Evolutionary conservation across 2,888 invertebrate genomes (phyloP), one percentile per base, ranked within the genome.

Genomic region (Galerucella calmariensis): DNA sequence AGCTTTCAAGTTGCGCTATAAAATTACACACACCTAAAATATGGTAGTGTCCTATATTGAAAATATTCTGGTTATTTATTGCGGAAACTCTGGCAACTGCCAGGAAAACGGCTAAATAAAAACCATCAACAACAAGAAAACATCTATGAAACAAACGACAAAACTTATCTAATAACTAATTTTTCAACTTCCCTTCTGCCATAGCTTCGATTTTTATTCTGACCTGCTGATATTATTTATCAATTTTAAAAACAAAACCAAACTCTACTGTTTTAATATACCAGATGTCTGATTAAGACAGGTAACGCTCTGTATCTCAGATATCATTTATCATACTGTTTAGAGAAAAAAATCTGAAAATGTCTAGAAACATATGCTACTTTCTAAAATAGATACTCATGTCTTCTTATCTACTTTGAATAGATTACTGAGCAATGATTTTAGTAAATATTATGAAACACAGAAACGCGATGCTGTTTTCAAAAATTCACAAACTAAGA

Each of bases 151-250:
- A 81, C 80, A 81, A 83, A 83, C 82, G 82, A 82, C 81, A 83
- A 84, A 84, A 84, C 81, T 84, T 84, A 82, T 83, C 82, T 82
- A 83, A 83, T 83, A 82, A 82, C 81, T 83, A 83, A 82, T 82
- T 82, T 81, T 77, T 78, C 81, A 79, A 82, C 82, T 79, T 82
- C 82, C 82, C 79, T 81, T 74, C 73, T 69, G 63, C 41, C 11
- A 35, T 35, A 67, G 35, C 67, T 53, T 27, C 66, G 53, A 35
- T 56, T 41, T 67, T 56, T 67, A 56, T 56, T 9, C 20, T 2
- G 56, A 20, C 16, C 20, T 20, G 20, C n/a, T 41, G 12, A 67
- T 56, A 67, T 58, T 27, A 16, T 9, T 16, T 56, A 16, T 16
- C 20, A 16, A 9, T 56, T 56, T 56, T 16, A 16, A 16, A 53